Conservation (phyloP, 2,888 invertebrate species). For the Sinhomidia bicolor region DNA sequence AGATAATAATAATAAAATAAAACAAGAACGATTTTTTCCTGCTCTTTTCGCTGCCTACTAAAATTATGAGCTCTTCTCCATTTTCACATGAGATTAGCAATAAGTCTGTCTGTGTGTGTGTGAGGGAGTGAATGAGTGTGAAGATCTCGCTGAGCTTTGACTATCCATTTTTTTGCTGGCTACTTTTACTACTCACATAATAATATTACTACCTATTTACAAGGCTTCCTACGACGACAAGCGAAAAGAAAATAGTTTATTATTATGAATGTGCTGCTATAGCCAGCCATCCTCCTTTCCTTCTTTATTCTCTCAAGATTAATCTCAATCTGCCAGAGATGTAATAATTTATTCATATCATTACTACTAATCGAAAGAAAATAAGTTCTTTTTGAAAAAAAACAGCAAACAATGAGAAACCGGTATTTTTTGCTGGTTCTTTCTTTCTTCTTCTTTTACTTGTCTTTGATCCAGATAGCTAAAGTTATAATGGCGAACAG, state of each 20-base stretch:
- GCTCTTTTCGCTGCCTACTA: not conserved
- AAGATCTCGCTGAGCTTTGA: not conserved
- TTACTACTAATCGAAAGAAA: slow-evolving; percentile 67
- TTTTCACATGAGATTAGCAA: slow-evolving; percentile 53
- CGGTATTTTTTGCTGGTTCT: slow-evolving; percentile 65
- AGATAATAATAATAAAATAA: slow-evolving; percentile 19
- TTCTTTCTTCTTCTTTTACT: not conserved
- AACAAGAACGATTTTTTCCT: not conserved
- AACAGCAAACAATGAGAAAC: slow-evolving; percentile 62
- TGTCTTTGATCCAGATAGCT: slow-evolving; percentile 57
- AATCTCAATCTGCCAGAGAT: slow-evolving; percentile 73
- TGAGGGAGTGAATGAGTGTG: not conserved
- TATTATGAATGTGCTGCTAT: slow-evolving; percentile 12
- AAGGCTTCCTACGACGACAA: slow-evolving; percentile 20
- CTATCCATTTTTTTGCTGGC: no score
- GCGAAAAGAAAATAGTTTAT: not conserved
- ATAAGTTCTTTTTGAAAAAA: slow-evolving; percentile 43
- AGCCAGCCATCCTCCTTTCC: not conserved
- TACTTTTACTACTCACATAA: slow-evolving; percentile 1
- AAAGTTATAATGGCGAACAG: not conserved
- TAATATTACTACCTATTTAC: slow-evolving; percentile 5
- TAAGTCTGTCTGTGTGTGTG: no score
- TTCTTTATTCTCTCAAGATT: slow-evolving; percentile 55
- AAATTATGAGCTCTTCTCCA: slow-evolving; percentile 36
- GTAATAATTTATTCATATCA: slow-evolving; percentile 74